phyloP scores from a whole-genome alignment of 2,888 invertebrate species.

The Pollenia angustigena region DNA sequence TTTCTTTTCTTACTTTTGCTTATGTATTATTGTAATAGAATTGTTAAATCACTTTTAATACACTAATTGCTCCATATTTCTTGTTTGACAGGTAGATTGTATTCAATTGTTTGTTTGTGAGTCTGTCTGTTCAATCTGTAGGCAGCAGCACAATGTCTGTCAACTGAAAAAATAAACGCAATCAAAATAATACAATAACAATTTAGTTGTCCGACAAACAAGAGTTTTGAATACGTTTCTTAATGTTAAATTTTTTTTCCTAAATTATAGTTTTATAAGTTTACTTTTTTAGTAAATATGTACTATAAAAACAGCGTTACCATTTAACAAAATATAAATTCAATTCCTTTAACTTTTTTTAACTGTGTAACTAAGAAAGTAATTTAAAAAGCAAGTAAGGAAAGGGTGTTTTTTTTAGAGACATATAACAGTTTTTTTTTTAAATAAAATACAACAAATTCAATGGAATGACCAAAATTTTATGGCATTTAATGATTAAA shows the following conservation, averaged over 20 bases:
- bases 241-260: background rate
- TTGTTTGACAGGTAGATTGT: slow-evolving; percentile 17
- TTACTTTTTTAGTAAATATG: too few relatives aligned
- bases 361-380: too few relatives aligned
- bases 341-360: too few relatives aligned
- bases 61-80: slow-evolving; percentile 25
- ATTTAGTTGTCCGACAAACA: slow-evolving; percentile 11
- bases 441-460: too few relatives aligned
- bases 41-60: slow-evolving; percentile 36
- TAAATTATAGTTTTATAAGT: too few relatives aligned
- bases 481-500: too few relatives aligned
- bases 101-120: background rate
- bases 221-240: background rate
- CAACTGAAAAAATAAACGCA: background rate
- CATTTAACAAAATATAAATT: too few relatives aligned
- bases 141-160: background rate
- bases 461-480: too few relatives aligned
- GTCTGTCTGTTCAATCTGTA: background rate
- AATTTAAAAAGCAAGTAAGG: too few relatives aligned
- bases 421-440: too few relatives aligned
- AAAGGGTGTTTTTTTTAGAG: too few relatives aligned
- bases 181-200: background rate
- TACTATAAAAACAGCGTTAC: too few relatives aligned
- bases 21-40: background rate
- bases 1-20: background rate